Base-by-base conservation (phyloP, 1,140 invertebrate genomes). In the Pristionchus pacificus region DNA sequence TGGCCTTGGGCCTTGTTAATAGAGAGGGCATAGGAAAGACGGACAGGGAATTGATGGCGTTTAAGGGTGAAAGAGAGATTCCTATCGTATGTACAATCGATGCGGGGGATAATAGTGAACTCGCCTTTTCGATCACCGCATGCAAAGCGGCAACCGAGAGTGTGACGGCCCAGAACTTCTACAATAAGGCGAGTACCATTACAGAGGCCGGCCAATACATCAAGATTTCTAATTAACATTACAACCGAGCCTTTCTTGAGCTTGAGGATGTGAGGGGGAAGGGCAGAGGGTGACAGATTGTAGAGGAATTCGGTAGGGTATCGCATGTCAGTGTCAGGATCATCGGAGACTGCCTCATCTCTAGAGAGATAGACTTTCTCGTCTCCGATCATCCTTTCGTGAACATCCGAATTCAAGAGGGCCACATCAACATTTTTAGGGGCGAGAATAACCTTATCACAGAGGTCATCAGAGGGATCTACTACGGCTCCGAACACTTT, bases 1-100 rank as follows among this genome's bases (percentile, higher is more conserved):
- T 87, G 85, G 32, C 86, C 80, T 77, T 86, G 84, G 77, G 85
- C 84, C 79, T 88, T 87, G 76, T 87, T 88, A 60, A 87, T 86
- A 27, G 85, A 84, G 81, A 88, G 86, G 25, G 85, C 83, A 80
- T 88, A 88, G 31, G 87, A 86, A 10, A 87, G 78, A 80, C 84
- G 84, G 77, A 85, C 80, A 65, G 85, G 85, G 25, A 85, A 72
- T 62, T 84, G 83, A 55, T 84, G 78, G 74, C 84, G 58, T 71
- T 29, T 28, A 28, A 73, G 64, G n/a, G 29, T 58, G 28, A 71
- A 66, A 14, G 65, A 1, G 24, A 66, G 27, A 30, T 70, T 70
- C 2, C 64, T 63, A 25, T 63, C 60, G 32, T 70, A 29, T 32
- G 55, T 28, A 28, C 62, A 61, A 15, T 55, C 59, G 19, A 77